These are phyloP conservation scores for Mythimna lalbum DNA, from an alignment of 2,888 invertebrate species.

Conservation along the genomic window DNA sequence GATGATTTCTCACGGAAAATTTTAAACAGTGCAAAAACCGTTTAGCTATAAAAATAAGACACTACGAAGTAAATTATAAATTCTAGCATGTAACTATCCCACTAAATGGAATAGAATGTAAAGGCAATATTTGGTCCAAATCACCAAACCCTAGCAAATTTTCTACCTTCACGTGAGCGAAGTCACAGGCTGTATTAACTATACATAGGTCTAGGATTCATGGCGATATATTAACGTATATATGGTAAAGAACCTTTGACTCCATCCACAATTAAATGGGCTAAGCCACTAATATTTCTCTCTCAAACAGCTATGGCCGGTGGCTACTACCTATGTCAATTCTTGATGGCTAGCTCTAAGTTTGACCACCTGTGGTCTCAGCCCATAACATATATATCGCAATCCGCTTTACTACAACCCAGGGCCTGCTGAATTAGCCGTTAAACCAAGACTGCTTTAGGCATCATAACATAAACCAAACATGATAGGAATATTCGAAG, in stretches of 20 bases:
- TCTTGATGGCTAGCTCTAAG: slow-evolving; percentile 17
- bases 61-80: too few relatives aligned
- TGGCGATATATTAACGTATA: not conserved
- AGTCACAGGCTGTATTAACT: too few relatives aligned
- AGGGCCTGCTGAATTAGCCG: slow-evolving; percentile 21
- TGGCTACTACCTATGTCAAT: slow-evolving; percentile 28
- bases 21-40: too few relatives aligned
- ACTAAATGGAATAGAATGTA: too few relatives aligned
- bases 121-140: too few relatives aligned
- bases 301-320: slow-evolving; percentile 14
- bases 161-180: too few relatives aligned
- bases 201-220: not conserved
- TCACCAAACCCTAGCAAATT: too few relatives aligned
- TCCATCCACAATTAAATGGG: not conserved
- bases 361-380: slow-evolving; percentile 38
- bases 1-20: too few relatives aligned
- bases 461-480: slow-evolving; percentile 39
- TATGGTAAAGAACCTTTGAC: not conserved
- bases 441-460: slow-evolving; percentile 37
- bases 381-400: slow-evolving; percentile 38
- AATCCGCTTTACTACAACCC: slow-evolving; percentile 18
- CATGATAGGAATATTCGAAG: slow-evolving; percentile 18
- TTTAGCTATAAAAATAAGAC: too few relatives aligned
- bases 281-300: slow-evolving; percentile 15
- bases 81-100: too few relatives aligned